Evolutionary conservation across 1,140 invertebrate species (phyloP).

Genomic region (Trissolcus basalis): DNA sequence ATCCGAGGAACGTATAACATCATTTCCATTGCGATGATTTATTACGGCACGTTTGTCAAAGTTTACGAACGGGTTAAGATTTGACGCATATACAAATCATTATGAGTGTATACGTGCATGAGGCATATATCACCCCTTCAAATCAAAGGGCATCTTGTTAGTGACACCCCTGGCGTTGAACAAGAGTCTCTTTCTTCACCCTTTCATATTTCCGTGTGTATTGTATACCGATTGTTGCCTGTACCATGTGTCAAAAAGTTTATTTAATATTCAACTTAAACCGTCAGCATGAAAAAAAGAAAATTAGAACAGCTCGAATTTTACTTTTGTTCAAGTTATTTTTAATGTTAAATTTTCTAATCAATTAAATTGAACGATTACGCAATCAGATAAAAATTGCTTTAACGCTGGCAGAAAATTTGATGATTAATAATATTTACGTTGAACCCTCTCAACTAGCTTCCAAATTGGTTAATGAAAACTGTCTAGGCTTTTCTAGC

Average conservation of each 20-base stretch:
- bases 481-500: background rate
- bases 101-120: slow-evolving; percentile 52
- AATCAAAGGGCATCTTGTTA: slow-evolving; percentile 74
- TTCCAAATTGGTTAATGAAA: background rate
- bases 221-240: slow-evolving; percentile 55
- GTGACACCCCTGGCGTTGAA: slow-evolving; percentile 75
- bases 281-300: too few species aligned
- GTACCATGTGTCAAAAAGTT: slow-evolving; percentile 44
- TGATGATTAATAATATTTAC: too few species aligned
- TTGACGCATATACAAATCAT: slow-evolving; percentile 59
- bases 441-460: too few species aligned
- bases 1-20: slow-evolving; percentile 63
- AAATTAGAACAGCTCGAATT: too few species aligned
- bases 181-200: slow-evolving; percentile 72
- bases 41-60: slow-evolving; percentile 67
- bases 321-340: background rate
- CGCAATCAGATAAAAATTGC: too few species aligned
- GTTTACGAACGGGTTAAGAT: slow-evolving; percentile 57
- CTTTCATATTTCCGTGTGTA: slow-evolving; percentile 48
- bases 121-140: slow-evolving; percentile 55
- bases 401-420: too few species aligned
- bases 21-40: slow-evolving; percentile 71
- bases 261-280: slow-evolving; percentile 14
- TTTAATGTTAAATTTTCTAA: too few species aligned
- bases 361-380: too few species aligned